Conservation (phyloP, 2,888 invertebrate genomes). For the Macaria notata region DNA sequence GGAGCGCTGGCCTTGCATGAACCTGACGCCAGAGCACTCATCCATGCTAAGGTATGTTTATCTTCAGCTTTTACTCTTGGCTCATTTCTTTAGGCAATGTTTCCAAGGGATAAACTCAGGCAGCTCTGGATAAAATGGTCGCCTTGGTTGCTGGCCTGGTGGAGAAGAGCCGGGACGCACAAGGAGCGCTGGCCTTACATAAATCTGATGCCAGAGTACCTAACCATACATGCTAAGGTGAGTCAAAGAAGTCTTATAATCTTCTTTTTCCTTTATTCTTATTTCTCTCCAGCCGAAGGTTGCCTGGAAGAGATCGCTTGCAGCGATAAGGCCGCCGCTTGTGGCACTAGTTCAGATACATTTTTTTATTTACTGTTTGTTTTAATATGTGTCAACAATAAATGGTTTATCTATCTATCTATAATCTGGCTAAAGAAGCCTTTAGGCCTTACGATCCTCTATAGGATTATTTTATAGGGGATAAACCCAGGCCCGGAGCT, state of each 20-base stretch:
- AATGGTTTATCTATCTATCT: too few relatives aligned
- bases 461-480: conserved; percentile 45
- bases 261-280: too few relatives aligned
- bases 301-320: too few relatives aligned
- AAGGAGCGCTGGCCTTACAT: conserved; percentile 87
- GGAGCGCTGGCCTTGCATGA: conserved; percentile 88
- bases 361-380: too few relatives aligned
- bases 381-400: too few relatives aligned
- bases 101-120: conserved; percentile 86
- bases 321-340: too few relatives aligned
- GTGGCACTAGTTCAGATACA: too few relatives aligned
- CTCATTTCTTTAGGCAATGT: too few relatives aligned
- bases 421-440: too few relatives aligned
- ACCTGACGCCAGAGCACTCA: conserved; percentile 90
- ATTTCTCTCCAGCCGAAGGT: too few relatives aligned
- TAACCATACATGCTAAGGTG: conserved; percentile 94
- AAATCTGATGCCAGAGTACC: conserved; percentile 91
- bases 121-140: conserved; percentile 97
- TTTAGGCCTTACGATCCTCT: conserved; percentile 65
- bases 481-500: conserved; percentile 93
- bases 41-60: conserved; percentile 88
- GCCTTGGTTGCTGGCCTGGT: conserved; percentile 93
- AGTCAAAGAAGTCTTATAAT: not conserved
- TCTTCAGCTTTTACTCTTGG: not conserved
- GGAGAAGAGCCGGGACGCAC: conserved; percentile 92